phyloP scores from a whole-genome alignment of 1,140 invertebrate species.

The Lerema accius region DNA sequence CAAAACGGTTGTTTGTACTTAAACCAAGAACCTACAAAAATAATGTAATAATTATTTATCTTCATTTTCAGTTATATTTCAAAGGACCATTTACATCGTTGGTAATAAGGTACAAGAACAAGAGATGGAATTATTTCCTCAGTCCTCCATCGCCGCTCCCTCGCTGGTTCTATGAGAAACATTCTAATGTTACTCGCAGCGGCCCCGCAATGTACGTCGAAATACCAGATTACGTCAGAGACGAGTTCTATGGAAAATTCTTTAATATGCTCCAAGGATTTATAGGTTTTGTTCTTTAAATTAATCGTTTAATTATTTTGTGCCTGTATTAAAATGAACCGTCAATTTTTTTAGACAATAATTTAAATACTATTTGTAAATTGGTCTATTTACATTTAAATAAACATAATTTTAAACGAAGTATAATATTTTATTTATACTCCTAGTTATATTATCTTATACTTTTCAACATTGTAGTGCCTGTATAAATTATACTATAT shows the following conservation, averaged over 20 bases:
- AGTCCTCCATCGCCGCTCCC: conserved; percentile 43
- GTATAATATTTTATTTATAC: too few relatives aligned
- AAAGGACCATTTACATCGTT: conserved; percentile 45
- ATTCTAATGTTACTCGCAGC: conserved; percentile 19
- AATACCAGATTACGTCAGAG: conserved; percentile 41
- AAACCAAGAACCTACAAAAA: too few relatives aligned
- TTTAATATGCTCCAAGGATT: conserved; percentile 38
- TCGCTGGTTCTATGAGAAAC: conserved; percentile 51
- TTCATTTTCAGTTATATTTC: conserved; percentile 54
- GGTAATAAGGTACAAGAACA: conserved; percentile 35
- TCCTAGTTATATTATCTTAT: too few relatives aligned
- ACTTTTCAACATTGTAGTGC: too few relatives aligned
- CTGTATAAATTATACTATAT: too few relatives aligned
- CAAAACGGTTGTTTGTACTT: too few relatives aligned
- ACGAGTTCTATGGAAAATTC: conserved; percentile 42
- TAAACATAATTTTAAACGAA: too few relatives aligned
- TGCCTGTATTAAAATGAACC: too few relatives aligned
- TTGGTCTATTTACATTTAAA: too few relatives aligned
- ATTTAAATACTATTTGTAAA: neutral
- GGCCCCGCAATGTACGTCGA: conserved; percentile 34
- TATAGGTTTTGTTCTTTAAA: conserved; percentile 40
- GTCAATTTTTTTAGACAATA: conserved; percentile 4
- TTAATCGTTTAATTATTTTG: too few relatives aligned
- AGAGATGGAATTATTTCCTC: conserved; percentile 47
- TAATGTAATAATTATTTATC: too few relatives aligned